Base-by-base conservation (phyloP, 2,888 invertebrate genomes). In the Ochropleura plecta region DNA sequence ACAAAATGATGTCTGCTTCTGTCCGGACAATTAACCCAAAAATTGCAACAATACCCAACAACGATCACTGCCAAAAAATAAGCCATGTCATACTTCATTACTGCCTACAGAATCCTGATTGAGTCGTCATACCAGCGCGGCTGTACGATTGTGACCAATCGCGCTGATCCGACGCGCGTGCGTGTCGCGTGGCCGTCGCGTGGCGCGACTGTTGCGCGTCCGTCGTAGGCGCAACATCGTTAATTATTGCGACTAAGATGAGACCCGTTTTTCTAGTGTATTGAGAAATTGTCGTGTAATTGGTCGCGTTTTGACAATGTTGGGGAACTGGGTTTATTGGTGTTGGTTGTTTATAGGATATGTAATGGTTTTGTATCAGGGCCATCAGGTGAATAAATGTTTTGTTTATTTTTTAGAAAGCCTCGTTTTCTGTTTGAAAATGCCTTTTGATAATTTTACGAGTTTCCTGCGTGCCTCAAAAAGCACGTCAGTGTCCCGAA, bases 1-100 rank as follows among this genome's bases (percentile, higher is more conserved):
- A 63, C 42, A 20, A 69, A n/a, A 48, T 14, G 16, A 49, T 7
- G 5, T 40, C 5, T 48, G 16, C 9, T 30, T 57, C 18, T n/a
- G 10, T 9, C 3, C 48, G 7, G 6, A 10, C 44, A 40, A 60
- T 75, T 20, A 20, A 20, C 5, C 14, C 51, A 76, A 76, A 70
- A 57, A 70, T 55, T 20, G 55, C 4, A 81, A 79, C 69, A 62
- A 62, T 66, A 62, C 18, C 20, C 40, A 60, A 78, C 76, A 75
- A 20, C 20, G 4, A 49, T 67, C 74, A 79, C 79, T 83, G 68
- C 84, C 85, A 91, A 90, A 90, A 92, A 92, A 71, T 93, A 92
- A 92, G 92, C 93, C 89, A 92, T 94, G 95, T 95, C 95, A 95
- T 91, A 92, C 86, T 92, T 94, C 93, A 93, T 95, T 95, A 94